Evolutionary conservation across 2,797 vertebrate species (phyloP).

Genomic region (Etheostoma nigrum): DNA sequence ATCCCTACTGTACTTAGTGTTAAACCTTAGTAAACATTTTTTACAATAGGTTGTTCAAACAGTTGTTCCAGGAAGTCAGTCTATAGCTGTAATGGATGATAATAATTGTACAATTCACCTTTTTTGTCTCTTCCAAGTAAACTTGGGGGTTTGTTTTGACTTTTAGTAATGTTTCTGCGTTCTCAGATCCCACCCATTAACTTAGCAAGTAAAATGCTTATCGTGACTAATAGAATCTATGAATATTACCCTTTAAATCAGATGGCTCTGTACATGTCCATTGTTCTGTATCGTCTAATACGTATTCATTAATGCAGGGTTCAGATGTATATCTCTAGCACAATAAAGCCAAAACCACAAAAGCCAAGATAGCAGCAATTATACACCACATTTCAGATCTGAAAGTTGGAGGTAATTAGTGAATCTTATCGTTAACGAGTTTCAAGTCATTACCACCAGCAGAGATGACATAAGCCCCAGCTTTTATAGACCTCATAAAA

Average conservation of each 20-base stretch:
- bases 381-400: conserved; percentile 56
- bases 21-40: background rate
- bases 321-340: conserved; percentile 28
- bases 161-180: background rate
- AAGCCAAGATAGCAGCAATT: conserved; percentile 55
- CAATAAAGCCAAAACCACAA: conserved; percentile 58
- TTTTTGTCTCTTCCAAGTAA: background rate
- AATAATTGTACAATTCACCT: background rate
- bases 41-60: background rate
- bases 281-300: background rate
- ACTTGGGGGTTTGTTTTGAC: background rate
- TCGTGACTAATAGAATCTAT: background rate
- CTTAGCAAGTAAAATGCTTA: background rate
- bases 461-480: conserved; percentile 68
- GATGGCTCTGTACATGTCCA: background rate
- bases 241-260: background rate
- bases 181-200: background rate
- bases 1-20: background rate
- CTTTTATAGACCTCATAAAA: conserved; percentile 75
- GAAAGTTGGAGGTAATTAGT: conserved; percentile 72
- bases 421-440: conserved; percentile 68
- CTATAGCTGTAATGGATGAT: background rate
- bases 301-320: conserved; percentile 3
- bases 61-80: background rate
- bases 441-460: conserved; percentile 73